phyloP scores from a whole-genome alignment of 2,797 vertebrate species.

The Prionace glauca region DNA sequence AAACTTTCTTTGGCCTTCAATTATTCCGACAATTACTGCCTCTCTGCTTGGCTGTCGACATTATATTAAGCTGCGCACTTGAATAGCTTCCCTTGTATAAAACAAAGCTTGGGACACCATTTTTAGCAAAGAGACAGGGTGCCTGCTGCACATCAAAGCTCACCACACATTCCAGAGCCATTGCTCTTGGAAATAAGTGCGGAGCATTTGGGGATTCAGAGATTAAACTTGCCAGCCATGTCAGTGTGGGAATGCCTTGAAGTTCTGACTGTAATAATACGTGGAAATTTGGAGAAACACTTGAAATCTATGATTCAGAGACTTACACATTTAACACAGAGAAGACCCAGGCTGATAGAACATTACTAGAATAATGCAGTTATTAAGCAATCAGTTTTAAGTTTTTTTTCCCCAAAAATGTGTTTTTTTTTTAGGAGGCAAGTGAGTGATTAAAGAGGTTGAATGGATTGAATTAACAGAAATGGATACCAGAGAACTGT shows the following conservation, averaged over 20 bases:
- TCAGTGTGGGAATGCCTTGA: constrained; percentile 21
- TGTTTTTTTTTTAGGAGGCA: neutral
- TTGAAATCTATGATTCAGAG: neutral
- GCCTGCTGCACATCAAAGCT: constrained; percentile 25
- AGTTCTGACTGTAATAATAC: neutral
- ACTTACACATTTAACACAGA: neutral
- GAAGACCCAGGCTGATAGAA: neutral
- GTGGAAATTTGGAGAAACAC: neutral
- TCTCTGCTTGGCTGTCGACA: neutral
- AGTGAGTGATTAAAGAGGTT: neutral
- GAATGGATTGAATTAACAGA: neutral
- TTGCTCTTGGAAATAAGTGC: constrained; percentile 16
- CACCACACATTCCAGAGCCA: neutral
- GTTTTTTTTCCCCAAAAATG: neutral
- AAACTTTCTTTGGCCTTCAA: neutral
- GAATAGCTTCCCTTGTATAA: neutral
- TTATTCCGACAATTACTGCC: neutral
- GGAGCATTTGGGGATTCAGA: constrained; percentile 6
- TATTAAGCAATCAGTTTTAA: neutral
- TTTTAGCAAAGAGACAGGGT: constrained; percentile 1
- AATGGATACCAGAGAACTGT: neutral
- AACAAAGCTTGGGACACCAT: neutral
- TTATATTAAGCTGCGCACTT: neutral
- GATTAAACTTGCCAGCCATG: constrained; percentile 10
- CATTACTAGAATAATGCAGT: neutral